Evolutionary conservation across 2,888 invertebrate species (phyloP).

Genomic region (Drosophila aldrichi): DNA sequence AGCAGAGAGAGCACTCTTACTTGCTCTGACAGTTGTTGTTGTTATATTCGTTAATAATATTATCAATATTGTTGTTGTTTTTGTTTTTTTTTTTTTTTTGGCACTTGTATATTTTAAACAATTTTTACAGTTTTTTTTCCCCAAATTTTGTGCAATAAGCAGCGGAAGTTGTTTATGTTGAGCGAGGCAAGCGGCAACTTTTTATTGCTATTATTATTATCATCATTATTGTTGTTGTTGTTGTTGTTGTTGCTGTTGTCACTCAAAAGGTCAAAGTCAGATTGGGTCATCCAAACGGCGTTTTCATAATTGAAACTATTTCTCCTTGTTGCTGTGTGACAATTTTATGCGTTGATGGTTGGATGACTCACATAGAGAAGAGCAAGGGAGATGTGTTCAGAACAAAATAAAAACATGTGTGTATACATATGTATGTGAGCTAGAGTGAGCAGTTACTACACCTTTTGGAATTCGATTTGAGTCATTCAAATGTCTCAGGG

Average conservation of each 20-base stretch:
- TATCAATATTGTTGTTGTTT: conserved; percentile 14
- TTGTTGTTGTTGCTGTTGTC: conserved; percentile 2
- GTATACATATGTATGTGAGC: background rate
- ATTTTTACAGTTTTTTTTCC: conserved; percentile 28
- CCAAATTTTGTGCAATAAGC: conserved; percentile 42
- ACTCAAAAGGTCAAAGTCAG: conserved; percentile 70
- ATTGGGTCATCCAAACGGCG: conserved; percentile 53
- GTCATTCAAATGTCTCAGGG: conserved; percentile 21
- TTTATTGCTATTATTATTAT: conserved; percentile 7
- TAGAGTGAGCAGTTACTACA: conserved; percentile 9
- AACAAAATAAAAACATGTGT: background rate
- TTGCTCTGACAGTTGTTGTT: conserved; percentile 4
- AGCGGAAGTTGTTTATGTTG: conserved; percentile 68
- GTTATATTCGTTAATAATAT: background rate
- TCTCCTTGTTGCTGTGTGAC: conserved; percentile 21
- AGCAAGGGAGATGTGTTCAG: background rate
- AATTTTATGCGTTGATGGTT: conserved; percentile 29
- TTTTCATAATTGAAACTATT: conserved; percentile 4
- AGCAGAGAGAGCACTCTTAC: too few species aligned
- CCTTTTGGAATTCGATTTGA: conserved; percentile 15
- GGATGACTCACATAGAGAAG: conserved; percentile 34
- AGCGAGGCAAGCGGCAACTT: conserved; percentile 20
- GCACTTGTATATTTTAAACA: conserved; percentile 36
- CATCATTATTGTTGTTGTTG: background rate
- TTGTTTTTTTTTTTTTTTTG: conserved; percentile 8